A percentile compares a stretch with the other conserved stretches of the same genome.
Evolutionary conservation across 2,797 vertebrate species (phyloP).

Genomic region (Emys orbicularis): DNA sequence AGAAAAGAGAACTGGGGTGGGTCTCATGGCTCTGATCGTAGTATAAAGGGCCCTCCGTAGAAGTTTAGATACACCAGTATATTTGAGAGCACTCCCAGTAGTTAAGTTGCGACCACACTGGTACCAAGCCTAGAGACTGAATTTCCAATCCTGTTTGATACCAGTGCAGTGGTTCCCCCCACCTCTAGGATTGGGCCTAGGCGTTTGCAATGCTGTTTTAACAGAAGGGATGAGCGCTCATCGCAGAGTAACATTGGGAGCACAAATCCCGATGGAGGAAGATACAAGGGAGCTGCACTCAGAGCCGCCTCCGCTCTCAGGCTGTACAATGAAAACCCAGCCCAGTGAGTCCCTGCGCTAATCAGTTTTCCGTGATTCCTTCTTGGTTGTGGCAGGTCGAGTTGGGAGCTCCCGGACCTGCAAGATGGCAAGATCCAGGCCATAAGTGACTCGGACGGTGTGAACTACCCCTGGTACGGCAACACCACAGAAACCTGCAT

Average conservation of each 20-base stretch:
- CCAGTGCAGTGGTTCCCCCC: background rate
- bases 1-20: too few relatives aligned
- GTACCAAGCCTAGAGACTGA: background rate
- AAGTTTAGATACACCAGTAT: background rate
- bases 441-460: conserved; percentile 97
- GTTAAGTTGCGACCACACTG: background rate
- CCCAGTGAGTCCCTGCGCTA: background rate
- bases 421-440: conserved; percentile 92
- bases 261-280: background rate
- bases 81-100: background rate
- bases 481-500: conserved; percentile 98
- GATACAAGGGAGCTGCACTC: background rate
- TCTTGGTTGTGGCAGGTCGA: conserved; percentile 86
- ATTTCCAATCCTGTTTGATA: background rate
- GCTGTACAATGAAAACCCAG: background rate
- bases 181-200: background rate
- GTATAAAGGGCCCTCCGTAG: background rate
- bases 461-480: conserved; percentile 99
- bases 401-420: conserved; percentile 97
- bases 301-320: background rate
- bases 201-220: background rate
- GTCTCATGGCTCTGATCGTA: background rate
- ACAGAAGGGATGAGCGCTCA: background rate
- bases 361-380: background rate
- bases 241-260: rapidly evolving